These are phyloP conservation scores for Plestiodon gilberti DNA, from an alignment of 2,113 vertebrate species.

Conservation along the genomic window DNA sequence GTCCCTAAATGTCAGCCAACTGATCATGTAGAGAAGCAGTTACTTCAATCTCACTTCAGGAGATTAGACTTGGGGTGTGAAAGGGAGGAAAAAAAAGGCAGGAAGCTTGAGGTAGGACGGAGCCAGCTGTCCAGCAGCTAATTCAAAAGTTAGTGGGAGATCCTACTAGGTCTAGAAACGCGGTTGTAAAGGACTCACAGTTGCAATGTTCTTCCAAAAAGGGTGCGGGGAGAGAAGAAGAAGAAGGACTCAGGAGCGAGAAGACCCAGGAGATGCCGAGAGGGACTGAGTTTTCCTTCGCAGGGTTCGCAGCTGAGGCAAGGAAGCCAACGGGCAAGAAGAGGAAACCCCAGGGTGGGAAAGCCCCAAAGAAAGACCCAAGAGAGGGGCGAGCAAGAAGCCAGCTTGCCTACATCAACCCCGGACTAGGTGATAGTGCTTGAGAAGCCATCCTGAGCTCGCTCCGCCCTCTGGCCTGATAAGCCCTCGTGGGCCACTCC, in stretches of 20 bases:
- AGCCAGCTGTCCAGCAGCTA: background rate
- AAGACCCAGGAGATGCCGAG: background rate
- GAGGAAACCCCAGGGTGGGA: too few relatives aligned
- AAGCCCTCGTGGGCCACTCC: background rate
- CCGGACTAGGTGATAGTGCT: fast-evolving
- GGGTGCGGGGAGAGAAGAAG: too few relatives aligned
- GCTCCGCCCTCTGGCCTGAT: background rate
- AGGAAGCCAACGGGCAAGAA: background rate
- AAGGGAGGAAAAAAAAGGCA: background rate
- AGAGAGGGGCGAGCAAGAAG: background rate
- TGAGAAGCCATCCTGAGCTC: background rate
- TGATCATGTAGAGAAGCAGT: background rate
- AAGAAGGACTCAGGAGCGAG: too few relatives aligned
- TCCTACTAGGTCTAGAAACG: background rate
- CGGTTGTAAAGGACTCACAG: background rate
- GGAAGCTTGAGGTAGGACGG: background rate
- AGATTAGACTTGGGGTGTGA: background rate
- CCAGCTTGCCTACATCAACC: too few relatives aligned
- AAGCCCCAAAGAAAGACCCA: too few relatives aligned
- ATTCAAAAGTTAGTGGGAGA: background rate
- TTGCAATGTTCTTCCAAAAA: background rate
- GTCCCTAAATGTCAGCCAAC: background rate
- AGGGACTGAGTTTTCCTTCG: background rate
- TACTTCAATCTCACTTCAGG: background rate
- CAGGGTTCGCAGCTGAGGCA: too few relatives aligned